phyloP scores from a whole-genome alignment of 2,888 invertebrate genomes.

The Dasysyrphus tricinctus region DNA sequence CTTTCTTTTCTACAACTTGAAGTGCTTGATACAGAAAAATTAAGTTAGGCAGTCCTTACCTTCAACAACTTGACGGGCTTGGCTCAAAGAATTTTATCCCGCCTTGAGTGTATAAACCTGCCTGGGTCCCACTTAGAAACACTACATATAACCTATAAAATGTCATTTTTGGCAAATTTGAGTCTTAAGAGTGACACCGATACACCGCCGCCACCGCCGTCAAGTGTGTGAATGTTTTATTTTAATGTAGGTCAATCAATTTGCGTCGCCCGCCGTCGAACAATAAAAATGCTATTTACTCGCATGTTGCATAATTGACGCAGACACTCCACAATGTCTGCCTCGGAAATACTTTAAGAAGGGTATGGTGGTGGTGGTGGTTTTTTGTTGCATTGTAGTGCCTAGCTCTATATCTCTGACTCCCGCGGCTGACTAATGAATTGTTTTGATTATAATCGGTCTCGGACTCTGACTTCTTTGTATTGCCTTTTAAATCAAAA shows the following conservation, averaged over 20 bases:
- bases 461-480: background rate
- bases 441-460: background rate
- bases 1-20: constrained; percentile 55
- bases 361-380: constrained; percentile 14
- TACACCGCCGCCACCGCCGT: background rate
- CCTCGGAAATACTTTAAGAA: constrained; percentile 42
- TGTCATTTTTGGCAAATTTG: constrained; percentile 60
- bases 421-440: constrained; percentile 8
- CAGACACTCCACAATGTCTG: constrained; percentile 51
- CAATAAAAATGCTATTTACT: constrained; percentile 37
- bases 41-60: constrained; percentile 3
- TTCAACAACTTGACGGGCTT: constrained; percentile 23
- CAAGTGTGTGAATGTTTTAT: constrained; percentile 13
- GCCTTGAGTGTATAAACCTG: constrained; percentile 4
- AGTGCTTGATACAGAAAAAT: constrained; percentile 43
- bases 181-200: constrained; percentile 19
- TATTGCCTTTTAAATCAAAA: constrained; percentile 25
- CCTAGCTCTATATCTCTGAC: background rate
- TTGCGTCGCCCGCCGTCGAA: constrained; percentile 52
- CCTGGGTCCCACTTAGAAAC: background rate
- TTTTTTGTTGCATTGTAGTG: background rate
- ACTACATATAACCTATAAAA: constrained; percentile 22
- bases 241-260: constrained; percentile 66
- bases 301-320: constrained; percentile 39
- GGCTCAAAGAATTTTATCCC: constrained; percentile 11